A percentile compares a stretch with the other conserved stretches of the same genome.
phyloP scores from a whole-genome alignment of 1,140 invertebrate species.

The Brachionus calyciflorus region DNA sequence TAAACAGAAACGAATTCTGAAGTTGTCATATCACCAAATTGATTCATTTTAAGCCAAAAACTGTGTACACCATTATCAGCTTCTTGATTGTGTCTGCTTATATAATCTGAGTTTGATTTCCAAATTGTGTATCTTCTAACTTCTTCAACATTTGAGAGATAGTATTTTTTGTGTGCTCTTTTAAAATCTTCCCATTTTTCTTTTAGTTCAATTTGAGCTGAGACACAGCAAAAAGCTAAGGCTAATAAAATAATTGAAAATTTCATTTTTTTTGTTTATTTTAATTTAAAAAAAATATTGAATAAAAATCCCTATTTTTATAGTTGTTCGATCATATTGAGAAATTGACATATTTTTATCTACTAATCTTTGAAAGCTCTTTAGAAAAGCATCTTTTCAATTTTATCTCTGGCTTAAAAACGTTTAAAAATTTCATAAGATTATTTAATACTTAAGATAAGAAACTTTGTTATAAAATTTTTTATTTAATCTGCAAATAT shows the following conservation, averaged over 20 bases:
- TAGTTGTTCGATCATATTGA: neutral
- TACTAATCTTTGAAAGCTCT: too few relatives aligned
- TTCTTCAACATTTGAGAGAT: conserved; percentile 17
- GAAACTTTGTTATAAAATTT: too few relatives aligned
- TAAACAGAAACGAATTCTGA: conserved; percentile 35
- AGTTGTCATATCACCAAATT: conserved; percentile 53
- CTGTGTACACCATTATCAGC: conserved; percentile 51
- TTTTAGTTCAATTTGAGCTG: neutral
- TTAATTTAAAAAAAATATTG: neutral
- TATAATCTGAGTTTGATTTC: conserved; percentile 51
- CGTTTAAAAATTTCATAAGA: too few relatives aligned
- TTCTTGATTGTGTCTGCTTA: conserved; percentile 52
- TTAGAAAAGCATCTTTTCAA: too few relatives aligned
- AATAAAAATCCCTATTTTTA: neutral
- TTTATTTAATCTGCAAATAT: too few relatives aligned
- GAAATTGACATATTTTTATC: too few relatives aligned
- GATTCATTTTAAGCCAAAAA: conserved; percentile 54
- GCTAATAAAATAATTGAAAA: conserved; percentile 3
- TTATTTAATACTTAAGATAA: too few relatives aligned
- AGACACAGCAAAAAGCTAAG: neutral
- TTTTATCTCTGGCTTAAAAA: too few relatives aligned
- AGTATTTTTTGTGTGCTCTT: conserved; percentile 9
- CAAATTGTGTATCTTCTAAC: conserved; percentile 14
- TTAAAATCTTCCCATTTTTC: conserved; percentile 19
- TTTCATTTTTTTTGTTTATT: conserved; percentile 25